Base-by-base conservation (phyloP, 2,888 invertebrate genomes). In the Diplolepis rosae region DNA sequence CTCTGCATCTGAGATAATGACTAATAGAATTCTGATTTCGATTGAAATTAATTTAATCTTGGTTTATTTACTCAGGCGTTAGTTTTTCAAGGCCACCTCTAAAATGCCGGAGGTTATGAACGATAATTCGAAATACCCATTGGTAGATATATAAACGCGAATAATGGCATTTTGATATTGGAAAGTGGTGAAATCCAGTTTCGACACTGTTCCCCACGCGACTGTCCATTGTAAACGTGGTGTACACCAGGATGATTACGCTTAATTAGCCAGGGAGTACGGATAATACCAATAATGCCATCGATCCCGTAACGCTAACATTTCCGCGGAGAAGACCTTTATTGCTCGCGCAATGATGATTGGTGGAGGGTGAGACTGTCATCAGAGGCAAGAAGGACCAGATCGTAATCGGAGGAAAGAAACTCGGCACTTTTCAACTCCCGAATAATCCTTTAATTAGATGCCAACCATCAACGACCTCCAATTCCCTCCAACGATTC, bases 81-180 rank as follows among this genome's bases (percentile, higher is more conserved):
- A 18, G 35, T 24, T 35, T 56, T 56, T 56, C 35, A 56, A 56
- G 56, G 56, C 35, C 56, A 35, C 32, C 35, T 22, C 56, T 56
- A 50, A 50, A 50, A 50, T 50, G 50, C 2, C 24, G 9, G 52
- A 52, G 30, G 22, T 35, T 35, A 35, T 4, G 52, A 4, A 52
- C 22, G 35, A 56, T 56, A 56, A 56, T 56, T 56, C 56, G 35
- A 56, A 27, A 39, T 39, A 22, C 7, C 54, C 30, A 61, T 39
- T 61, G 61, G 39, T 35, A 39, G 61, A 39, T 22, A 39, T 61
- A 61, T 61, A 39, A 39, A 61, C 22, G 6, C 22, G 61, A 61
- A 61, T 61, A 61, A 61, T 24, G 18, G 35, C 24, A 39, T 35
- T 61, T 61, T 61, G 61, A 39, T 61, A 61, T 61, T 22, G 35